phyloP scores from a whole-genome alignment of 2,113 vertebrate species.

The Mustela nigripes region DNA sequence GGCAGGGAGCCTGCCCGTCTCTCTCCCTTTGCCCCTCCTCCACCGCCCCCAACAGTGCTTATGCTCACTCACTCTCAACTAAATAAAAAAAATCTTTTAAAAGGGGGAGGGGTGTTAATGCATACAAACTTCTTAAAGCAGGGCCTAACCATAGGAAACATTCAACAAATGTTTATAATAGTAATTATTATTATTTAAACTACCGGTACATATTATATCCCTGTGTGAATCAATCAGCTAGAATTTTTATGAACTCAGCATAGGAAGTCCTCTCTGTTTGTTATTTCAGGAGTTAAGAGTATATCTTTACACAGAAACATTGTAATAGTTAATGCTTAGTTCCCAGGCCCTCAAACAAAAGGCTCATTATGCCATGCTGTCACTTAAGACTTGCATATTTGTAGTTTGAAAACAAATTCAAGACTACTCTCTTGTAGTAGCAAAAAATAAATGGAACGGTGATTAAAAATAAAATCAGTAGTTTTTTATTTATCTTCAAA shows the following conservation, averaged over 20 bases:
- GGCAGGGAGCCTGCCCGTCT: not conserved
- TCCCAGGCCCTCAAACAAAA: conserved; percentile 24
- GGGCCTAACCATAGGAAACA: not conserved
- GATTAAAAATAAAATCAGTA: conserved; percentile 33
- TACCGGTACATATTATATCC: not conserved
- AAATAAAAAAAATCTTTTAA: not conserved
- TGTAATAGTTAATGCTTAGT: not conserved
- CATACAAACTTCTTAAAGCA: not conserved
- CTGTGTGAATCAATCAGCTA: not conserved
- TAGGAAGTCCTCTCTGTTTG: not conserved
- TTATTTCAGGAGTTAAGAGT: conserved; percentile 8
- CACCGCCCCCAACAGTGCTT: not conserved
- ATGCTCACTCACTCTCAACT: not conserved
- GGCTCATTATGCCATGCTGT: not conserved
- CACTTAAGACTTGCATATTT: not conserved
- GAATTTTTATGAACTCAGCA: not conserved
- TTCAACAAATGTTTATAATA: not conserved
- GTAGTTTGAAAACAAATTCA: not conserved
- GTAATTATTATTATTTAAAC: not conserved
- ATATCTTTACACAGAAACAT: not conserved
- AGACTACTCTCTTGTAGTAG: not conserved
- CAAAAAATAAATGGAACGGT: not conserved
- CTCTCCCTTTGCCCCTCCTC: not conserved
- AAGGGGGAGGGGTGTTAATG: not conserved
- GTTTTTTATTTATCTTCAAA: not conserved